These are phyloP conservation scores for Dendrolimus kikuchii DNA, from an alignment of 1,140 invertebrate genomes.

Conservation along the genomic window DNA sequence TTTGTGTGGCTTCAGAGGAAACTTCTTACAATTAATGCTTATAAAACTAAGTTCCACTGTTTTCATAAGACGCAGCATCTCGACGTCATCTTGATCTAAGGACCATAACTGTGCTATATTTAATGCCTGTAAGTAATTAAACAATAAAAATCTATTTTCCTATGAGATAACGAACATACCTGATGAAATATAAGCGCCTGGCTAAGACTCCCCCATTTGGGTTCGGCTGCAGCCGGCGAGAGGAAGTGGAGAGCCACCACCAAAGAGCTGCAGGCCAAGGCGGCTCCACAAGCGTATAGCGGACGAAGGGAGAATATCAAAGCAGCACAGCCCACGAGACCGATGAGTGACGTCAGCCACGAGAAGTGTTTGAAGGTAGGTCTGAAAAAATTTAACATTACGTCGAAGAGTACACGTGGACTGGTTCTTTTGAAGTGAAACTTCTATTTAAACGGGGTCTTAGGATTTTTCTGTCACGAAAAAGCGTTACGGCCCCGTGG, in stretches of 20 bases:
- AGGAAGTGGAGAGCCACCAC: conserved; percentile 93
- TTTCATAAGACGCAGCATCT: no score
- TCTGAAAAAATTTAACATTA: conserved; percentile 67
- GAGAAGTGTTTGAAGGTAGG: conserved; percentile 98
- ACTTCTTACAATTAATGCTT: no score
- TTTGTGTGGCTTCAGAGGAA: no score
- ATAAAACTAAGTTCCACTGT: no score
- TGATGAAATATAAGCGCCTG: conserved; percentile 99
- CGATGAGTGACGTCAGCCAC: conserved; percentile 92
- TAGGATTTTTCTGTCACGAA: no score
- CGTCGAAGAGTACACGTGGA: no score
- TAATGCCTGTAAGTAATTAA: background rate
- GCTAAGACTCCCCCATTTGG: conserved; percentile 96
- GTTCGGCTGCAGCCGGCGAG: conserved; percentile 84
- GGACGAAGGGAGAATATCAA: conserved; percentile 98
- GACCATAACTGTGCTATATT: background rate
- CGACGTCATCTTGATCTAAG: no score
- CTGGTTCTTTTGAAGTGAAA: no score
- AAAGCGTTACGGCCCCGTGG: no score
- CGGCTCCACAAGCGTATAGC: conserved; percentile 90
- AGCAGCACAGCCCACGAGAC: conserved; percentile 87
- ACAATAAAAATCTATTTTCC: background rate
- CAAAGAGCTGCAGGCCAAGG: conserved; percentile 89
- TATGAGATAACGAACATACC: conserved; percentile 46
- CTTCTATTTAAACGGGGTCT: no score